Conservation (phyloP, 2,113 vertebrate species). For the Gulo gulo region DNA sequence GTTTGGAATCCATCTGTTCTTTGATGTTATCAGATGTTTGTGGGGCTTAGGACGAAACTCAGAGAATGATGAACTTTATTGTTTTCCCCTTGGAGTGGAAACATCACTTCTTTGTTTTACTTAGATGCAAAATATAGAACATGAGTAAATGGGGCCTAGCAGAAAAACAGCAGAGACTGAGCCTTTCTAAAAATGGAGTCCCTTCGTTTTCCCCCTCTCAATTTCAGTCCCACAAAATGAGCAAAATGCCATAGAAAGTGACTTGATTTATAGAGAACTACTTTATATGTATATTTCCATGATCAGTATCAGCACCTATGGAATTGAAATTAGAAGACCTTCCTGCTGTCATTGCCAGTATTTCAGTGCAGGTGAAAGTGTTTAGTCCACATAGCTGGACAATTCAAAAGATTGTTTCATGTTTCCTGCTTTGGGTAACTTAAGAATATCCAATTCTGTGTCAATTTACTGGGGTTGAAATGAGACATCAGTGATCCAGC, state of each 20-base stretch:
- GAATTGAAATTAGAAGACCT: background rate
- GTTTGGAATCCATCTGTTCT: background rate
- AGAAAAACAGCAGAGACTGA: background rate
- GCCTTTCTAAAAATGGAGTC: background rate
- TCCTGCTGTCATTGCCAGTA: background rate
- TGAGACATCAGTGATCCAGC: background rate
- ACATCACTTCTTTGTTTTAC: background rate
- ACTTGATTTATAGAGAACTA: background rate
- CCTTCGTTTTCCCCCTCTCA: background rate
- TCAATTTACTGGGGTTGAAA: background rate
- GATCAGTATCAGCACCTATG: background rate
- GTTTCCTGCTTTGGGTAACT: background rate
- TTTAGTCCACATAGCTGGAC: background rate
- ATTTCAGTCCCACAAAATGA: background rate
- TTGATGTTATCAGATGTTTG: background rate
- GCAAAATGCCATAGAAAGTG: background rate
- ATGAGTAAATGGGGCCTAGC: background rate
- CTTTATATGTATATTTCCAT: background rate
- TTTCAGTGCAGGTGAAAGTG: slow-evolving; percentile 16
- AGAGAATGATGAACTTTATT: background rate
- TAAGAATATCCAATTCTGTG: background rate
- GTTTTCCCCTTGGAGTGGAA: background rate
- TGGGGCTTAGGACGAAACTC: background rate
- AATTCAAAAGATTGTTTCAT: background rate
- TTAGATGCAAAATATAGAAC: background rate